Percentiles rank a stretch among this genome's conserved stretches.
phyloP scores from a whole-genome alignment of 30 jellyfish, hydroid and myxozoan species.

The Morbakka virulenta region DNA sequence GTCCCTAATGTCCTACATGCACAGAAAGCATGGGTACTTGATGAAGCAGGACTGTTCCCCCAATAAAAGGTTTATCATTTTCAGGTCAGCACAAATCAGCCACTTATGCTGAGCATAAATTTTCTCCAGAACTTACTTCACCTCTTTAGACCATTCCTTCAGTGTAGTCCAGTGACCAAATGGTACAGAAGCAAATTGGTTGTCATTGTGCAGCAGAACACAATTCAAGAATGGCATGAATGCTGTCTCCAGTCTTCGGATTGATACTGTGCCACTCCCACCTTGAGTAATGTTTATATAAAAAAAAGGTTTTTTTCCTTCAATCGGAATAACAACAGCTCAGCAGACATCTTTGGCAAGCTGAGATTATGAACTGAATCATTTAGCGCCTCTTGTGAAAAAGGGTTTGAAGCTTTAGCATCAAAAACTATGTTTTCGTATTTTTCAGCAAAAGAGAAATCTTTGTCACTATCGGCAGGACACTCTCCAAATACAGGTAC shows the following conservation, averaged over 20 bases:
- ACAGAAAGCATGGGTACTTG: background rate
- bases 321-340: too few species aligned
- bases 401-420: too few species aligned
- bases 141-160: background rate
- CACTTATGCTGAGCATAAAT: background rate
- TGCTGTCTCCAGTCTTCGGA: background rate
- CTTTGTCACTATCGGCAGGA: background rate
- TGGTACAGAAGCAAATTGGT: background rate
- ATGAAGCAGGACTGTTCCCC: background rate
- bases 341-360: too few species aligned
- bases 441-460: too few species aligned
- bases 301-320: too few species aligned
- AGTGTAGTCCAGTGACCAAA: background rate
- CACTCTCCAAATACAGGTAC: background rate
- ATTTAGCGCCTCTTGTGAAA: too few species aligned
- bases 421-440: too few species aligned
- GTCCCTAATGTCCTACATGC: slow-evolving; percentile 23
- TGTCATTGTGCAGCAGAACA: background rate
- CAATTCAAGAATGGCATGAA: background rate
- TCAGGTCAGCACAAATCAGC: background rate
- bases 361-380: too few species aligned
- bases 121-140: background rate
- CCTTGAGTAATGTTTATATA: too few species aligned
- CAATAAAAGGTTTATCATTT: background rate
- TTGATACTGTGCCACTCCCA: background rate